Conservation (phyloP, 2,888 invertebrate species). For the Conistra vaccinii region DNA sequence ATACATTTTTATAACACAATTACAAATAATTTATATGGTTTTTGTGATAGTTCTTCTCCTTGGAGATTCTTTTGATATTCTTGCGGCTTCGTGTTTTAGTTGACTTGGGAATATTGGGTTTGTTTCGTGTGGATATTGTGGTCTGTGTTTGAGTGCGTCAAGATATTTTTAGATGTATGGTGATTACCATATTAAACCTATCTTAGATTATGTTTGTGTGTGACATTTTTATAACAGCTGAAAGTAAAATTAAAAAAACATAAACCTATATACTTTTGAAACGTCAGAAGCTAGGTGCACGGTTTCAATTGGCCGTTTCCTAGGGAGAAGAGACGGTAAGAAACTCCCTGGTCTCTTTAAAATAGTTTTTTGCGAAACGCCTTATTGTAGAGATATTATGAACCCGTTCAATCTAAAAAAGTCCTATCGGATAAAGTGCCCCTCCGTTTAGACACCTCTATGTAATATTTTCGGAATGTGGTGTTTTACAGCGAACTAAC, state of each 20-base stretch:
- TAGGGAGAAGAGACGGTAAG: too few species aligned
- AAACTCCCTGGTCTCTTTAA: too few species aligned
- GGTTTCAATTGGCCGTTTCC: too few species aligned
- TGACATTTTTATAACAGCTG: too few species aligned
- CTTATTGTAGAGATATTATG: background rate
- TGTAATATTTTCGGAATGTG: too few species aligned
- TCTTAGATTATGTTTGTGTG: background rate
- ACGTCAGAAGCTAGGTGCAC: too few species aligned
- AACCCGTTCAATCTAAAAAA: background rate
- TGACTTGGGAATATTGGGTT: slow-evolving; percentile 20
- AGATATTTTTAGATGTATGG: slow-evolving; percentile 1
- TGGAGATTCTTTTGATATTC: slow-evolving; percentile 57
- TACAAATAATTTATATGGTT: slow-evolving; percentile 77
- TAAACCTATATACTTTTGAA: too few species aligned
- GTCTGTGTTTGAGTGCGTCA: slow-evolving; percentile 1
- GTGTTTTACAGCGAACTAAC: too few species aligned
- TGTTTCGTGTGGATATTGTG: slow-evolving; percentile 12
- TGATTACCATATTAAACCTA: background rate
- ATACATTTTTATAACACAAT: slow-evolving; percentile 84
- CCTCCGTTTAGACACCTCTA: too few species aligned
- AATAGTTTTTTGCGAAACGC: background rate
- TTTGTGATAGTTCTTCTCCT: slow-evolving; percentile 56
- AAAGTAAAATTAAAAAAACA: too few species aligned
- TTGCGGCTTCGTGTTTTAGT: slow-evolving; percentile 38
- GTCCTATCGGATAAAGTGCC: too few species aligned